Percentiles rank a stretch among this genome's conserved stretches.
phyloP scores from a whole-genome alignment of 2,113 vertebrate genomes.

The Otolemur garnettii region DNA sequence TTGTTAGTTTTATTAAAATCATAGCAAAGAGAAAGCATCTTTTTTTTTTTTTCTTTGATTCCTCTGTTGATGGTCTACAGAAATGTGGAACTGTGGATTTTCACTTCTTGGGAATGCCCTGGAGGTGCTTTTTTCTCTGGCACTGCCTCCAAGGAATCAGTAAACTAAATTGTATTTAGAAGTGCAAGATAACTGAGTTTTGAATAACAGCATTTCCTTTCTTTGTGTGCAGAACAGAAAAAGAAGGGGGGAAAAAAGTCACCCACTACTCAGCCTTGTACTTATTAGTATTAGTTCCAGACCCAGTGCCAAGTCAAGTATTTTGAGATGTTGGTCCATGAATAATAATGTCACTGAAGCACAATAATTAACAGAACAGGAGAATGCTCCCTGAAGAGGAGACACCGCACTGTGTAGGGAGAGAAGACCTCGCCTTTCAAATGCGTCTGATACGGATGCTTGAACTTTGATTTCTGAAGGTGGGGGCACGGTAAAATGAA shows the following conservation, averaged over 20 bases:
- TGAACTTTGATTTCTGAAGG: conserved; percentile 89
- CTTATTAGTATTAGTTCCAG: conserved; percentile 89
- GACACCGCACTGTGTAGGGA: conserved; percentile 73
- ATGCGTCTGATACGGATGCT: conserved; percentile 82
- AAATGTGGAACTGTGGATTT: conserved; percentile 25
- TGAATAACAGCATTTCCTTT: conserved; percentile 55
- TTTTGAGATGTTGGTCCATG: conserved; percentile 85
- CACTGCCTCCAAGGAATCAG: neutral
- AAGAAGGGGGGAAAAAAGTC: conserved; percentile 24
- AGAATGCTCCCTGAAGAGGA: conserved; percentile 86
- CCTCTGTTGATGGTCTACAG: neutral
- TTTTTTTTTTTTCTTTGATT: neutral
- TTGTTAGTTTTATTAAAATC: neutral
- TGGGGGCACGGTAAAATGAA: conserved; percentile 83
- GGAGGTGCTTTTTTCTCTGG: neutral
- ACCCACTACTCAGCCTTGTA: conserved; percentile 73
- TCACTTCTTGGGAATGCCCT: neutral
- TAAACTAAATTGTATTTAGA: conserved; percentile 16
- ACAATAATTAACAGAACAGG: conserved; percentile 89
- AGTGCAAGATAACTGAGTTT: neutral
- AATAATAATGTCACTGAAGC: conserved; percentile 87
- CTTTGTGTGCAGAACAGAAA: conserved; percentile 46
- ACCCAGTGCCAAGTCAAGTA: conserved; percentile 87
- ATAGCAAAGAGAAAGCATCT: neutral
- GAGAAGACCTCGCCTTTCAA: conserved; percentile 84